Conservation (phyloP, 2,888 invertebrate genomes). For the Diaprepes abbreviatus region DNA sequence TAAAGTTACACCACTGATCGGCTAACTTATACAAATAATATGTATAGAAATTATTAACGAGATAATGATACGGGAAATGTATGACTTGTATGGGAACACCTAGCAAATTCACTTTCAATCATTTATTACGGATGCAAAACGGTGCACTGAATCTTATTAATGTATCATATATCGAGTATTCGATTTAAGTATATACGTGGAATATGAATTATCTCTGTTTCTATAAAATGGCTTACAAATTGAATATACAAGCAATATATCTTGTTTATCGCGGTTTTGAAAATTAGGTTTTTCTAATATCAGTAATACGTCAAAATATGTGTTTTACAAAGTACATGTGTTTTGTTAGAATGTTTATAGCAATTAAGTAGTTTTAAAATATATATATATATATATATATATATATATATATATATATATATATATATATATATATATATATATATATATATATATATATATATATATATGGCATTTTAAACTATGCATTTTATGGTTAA, state of each 20-base stretch:
- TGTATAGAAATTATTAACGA: background rate
- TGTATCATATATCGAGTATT: background rate
- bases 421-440: no score
- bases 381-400: no score
- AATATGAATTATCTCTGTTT: background rate
- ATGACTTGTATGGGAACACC: background rate
- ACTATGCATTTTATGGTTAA: no score
- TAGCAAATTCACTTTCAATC: slow-evolving; percentile 5
- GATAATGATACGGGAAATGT: background rate
- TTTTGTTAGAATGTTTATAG: no score
- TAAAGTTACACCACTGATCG: background rate
- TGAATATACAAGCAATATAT: no score
- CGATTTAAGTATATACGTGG: background rate
- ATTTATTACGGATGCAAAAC: background rate
- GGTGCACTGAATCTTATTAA: background rate
- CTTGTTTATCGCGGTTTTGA: background rate
- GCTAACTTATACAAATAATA: background rate
- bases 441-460: no score
- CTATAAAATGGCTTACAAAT: background rate
- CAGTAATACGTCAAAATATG: background rate
- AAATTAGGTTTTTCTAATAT: background rate
- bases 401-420: no score
- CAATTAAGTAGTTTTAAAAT: no score
- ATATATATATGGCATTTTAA: no score
- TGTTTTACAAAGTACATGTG: no score